phyloP scores from a whole-genome alignment of 1,140 invertebrate genomes.

The Lordiphosa clarofinis region DNA sequence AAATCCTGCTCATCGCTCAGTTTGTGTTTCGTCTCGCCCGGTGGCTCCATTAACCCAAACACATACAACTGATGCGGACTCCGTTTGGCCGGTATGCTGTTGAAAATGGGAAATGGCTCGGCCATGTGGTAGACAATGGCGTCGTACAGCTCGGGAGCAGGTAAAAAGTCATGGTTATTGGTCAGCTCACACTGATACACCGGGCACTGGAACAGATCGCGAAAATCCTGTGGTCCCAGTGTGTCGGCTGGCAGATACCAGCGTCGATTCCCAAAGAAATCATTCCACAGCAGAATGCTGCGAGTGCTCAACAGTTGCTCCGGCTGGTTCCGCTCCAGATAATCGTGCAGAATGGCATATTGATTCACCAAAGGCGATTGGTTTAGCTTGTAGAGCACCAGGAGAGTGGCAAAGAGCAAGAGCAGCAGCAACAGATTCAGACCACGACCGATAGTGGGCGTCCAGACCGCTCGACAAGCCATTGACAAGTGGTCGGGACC shows the following conservation, averaged over 20 bases:
- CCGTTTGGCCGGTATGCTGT: constrained; percentile 20
- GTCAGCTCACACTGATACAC: constrained; percentile 62
- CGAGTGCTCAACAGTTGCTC: constrained; percentile 13
- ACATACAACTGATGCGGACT: constrained; percentile 51
- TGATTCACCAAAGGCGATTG: constrained; percentile 57
- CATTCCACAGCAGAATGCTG: constrained; percentile 63
- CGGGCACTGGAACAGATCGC: constrained; percentile 47
- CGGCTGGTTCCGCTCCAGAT: constrained; percentile 14
- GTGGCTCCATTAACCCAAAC: constrained; percentile 70
- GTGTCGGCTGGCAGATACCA: constrained; percentile 60
- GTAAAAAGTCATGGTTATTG: constrained; percentile 52
- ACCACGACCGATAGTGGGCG: constrained; percentile 8
- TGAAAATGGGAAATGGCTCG: constrained; percentile 45
- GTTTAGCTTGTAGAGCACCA: constrained; percentile 32
- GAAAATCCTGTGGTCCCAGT: constrained; percentile 49
- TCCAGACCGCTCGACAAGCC: constrained; percentile 42
- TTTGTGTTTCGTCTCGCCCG: constrained; percentile 65
- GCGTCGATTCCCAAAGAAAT: constrained; percentile 59
- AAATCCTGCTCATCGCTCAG: constrained; percentile 52
- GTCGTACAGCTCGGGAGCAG: constrained; percentile 70
- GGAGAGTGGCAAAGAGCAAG: constrained; percentile 12
- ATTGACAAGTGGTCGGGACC: constrained; percentile 32
- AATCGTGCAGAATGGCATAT: constrained; percentile 48
- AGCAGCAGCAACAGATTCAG: constrained; percentile 19
- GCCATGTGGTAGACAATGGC: constrained; percentile 79